These are phyloP conservation scores for Leptopterna dolabrata DNA, from an alignment of 2,888 invertebrate genomes.

Conservation along the genomic window DNA sequence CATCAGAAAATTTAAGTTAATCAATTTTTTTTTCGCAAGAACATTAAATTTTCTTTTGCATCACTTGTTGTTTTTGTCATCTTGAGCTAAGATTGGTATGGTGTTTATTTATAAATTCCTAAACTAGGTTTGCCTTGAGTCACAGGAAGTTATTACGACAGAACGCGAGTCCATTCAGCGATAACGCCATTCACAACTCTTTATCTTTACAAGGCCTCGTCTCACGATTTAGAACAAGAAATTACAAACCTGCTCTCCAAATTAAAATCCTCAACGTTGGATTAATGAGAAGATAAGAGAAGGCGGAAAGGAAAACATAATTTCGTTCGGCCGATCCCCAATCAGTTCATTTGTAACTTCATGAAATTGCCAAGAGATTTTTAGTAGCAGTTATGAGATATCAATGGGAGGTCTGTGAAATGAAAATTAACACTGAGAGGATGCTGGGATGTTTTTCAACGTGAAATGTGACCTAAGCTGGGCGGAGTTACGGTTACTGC, in stretches of 20 bases:
- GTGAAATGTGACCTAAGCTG: not conserved
- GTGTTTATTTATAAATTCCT: too few species aligned
- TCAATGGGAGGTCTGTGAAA: not conserved
- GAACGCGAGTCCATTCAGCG: not conserved
- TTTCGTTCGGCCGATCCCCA: not conserved
- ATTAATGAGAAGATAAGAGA: not conserved
- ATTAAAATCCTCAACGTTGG: not conserved
- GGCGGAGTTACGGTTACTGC: slow-evolving; percentile 3
- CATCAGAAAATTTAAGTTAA: too few species aligned
- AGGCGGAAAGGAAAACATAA: not conserved
- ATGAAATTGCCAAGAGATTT: not conserved
- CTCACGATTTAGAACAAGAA: not conserved
- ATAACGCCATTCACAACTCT: not conserved
- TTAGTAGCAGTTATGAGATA: not conserved
- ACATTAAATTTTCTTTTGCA: too few species aligned
- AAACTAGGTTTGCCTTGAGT: not conserved
- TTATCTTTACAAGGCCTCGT: not conserved
- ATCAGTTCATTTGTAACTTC: not conserved
- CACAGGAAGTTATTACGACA: slow-evolving; percentile 3
- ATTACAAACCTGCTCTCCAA: not conserved
- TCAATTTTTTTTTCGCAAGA: too few species aligned
- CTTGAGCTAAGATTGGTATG: too few species aligned
- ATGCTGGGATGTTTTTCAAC: not conserved
- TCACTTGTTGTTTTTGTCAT: too few species aligned
- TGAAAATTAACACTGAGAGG: not conserved